Conservation (phyloP, 2,113 vertebrate genomes). For the Clarias macrocephalus region DNA sequence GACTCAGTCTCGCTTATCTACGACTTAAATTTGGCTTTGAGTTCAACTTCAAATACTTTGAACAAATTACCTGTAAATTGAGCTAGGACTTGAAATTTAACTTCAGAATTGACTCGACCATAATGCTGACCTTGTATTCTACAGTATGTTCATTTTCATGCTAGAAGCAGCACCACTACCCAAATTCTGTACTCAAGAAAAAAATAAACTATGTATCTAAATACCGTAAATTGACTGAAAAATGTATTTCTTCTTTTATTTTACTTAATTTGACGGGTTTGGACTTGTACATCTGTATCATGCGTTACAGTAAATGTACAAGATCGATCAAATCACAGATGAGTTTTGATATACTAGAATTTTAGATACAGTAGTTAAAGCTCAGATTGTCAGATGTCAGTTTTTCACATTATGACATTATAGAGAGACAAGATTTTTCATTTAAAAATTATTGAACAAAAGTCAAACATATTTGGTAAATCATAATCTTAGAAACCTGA, state of each 20-base stretch:
- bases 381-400: too few species aligned
- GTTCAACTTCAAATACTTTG: neutral
- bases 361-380: too few species aligned
- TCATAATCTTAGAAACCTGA: neutral
- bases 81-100: neutral
- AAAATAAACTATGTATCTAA: neutral
- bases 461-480: neutral
- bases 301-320: neutral
- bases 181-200: neutral
- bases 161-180: neutral
- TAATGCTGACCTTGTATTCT: neutral
- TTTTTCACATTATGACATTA: too few species aligned
- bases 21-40: neutral
- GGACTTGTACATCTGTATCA: neutral
- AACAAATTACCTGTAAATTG: neutral
- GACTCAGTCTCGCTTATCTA: neutral
- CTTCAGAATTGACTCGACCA: neutral
- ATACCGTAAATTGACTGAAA: neutral
- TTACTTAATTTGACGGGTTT: neutral
- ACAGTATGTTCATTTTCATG: neutral
- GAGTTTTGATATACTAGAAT: neutral
- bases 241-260: neutral
- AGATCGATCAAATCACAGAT: neutral
- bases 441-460: neutral
- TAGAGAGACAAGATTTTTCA: too few species aligned